phyloP scores from a whole-genome alignment of 2,888 invertebrate genomes.

The Cantharis lateralis region DNA sequence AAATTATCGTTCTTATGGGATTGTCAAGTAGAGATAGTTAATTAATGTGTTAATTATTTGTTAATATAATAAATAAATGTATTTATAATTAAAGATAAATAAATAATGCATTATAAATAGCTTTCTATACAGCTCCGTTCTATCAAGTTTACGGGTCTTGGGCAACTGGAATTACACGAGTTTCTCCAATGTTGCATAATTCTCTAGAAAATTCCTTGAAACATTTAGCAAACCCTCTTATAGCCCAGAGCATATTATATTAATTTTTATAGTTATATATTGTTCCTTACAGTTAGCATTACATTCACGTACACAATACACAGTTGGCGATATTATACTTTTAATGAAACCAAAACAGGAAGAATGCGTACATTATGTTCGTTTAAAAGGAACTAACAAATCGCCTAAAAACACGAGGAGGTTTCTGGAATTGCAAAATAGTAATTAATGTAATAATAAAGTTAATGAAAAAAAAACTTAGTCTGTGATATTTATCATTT shows the following conservation, averaged over 20 bases:
- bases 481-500: too few species aligned
- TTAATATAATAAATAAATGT: neutral
- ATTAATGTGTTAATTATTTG: neutral
- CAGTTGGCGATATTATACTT: neutral
- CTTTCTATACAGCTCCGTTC: neutral
- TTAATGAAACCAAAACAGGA: neutral
- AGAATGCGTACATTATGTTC: neutral
- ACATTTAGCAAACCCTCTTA: neutral
- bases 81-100: neutral
- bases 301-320: neutral
- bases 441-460: too few species aligned
- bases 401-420: too few species aligned
- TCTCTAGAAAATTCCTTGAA: neutral
- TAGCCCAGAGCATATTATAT: neutral
- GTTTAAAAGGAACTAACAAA: neutral
- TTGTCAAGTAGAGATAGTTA: neutral
- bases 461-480: too few species aligned
- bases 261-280: neutral
- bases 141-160: too few species aligned
- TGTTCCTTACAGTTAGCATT: neutral
- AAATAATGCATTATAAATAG: neutral
- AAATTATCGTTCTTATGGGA: neutral
- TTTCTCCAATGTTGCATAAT: neutral
- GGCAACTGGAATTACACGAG: neutral
- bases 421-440: neutral